phyloP scores from a whole-genome alignment of 2,888 invertebrate genomes.

The Drosophila eohydei region DNA sequence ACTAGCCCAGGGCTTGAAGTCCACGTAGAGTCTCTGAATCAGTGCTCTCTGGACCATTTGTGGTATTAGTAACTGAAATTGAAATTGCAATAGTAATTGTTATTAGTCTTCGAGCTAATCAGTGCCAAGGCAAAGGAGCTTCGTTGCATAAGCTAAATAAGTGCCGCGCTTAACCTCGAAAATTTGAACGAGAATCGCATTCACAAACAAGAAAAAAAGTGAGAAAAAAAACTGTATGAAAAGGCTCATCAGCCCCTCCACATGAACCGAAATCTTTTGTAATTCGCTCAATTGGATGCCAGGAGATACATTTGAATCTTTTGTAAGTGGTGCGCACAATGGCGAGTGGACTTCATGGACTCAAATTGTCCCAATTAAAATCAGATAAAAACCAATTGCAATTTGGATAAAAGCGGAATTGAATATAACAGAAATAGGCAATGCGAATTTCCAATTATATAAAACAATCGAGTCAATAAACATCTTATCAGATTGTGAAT shows the following conservation, averaged over 20 bases:
- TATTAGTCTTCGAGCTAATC: constrained; percentile 11
- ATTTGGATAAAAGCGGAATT: constrained; percentile 28
- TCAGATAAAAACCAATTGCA: constrained; percentile 60
- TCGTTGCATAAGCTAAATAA: constrained; percentile 46
- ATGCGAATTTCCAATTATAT: background rate
- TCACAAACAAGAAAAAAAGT: constrained; percentile 14
- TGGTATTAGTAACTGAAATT: background rate
- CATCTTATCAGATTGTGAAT: background rate
- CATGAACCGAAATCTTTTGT: constrained; percentile 72
- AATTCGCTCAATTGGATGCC: constrained; percentile 79
- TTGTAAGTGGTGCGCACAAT: constrained; percentile 51
- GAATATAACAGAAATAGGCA: constrained; percentile 8
- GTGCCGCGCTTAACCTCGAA: constrained; percentile 51
- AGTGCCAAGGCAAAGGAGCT: constrained; percentile 46
- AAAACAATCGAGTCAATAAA: constrained; percentile 8
- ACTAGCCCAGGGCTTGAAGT: constrained; percentile 2
- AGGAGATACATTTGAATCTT: constrained; percentile 71
- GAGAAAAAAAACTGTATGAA: constrained; percentile 39
- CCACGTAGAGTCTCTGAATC: constrained; percentile 5
- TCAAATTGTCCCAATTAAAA: constrained; percentile 51
- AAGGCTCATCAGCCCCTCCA: constrained; percentile 63
- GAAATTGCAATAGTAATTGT: background rate
- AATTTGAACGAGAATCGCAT: constrained; percentile 19
- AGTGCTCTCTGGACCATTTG: constrained; percentile 2
- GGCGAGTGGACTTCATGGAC: constrained; percentile 9